Conservation (phyloP, 2,888 invertebrate genomes). For the Dicyrtomina minuta region DNA sequence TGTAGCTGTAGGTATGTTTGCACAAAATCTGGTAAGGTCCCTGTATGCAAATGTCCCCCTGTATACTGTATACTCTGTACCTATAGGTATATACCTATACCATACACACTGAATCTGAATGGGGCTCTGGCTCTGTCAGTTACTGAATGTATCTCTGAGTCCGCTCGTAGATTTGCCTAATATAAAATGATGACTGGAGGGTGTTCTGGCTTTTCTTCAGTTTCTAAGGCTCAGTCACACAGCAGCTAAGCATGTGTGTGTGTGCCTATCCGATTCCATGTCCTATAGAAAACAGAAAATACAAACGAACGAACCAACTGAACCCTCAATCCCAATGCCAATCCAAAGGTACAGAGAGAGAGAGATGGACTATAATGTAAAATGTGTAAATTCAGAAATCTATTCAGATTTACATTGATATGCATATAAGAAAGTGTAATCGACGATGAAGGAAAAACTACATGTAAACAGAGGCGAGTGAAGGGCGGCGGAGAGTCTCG, state of each 20-base stretch:
- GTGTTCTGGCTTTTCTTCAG: constrained; percentile 23
- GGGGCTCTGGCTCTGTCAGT: too few species aligned
- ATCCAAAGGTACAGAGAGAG: constrained; percentile 3
- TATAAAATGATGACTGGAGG: constrained; percentile 26
- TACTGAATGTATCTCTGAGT: constrained; percentile 14
- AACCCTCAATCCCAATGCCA: background rate
- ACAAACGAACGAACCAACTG: background rate
- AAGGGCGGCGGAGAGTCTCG: background rate
- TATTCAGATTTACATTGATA: constrained; percentile 5
- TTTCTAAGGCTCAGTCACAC: constrained; percentile 21
- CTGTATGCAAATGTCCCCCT: too few species aligned
- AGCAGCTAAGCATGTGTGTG: constrained; percentile 3
- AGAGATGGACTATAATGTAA: constrained; percentile 10
- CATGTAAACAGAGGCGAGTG: background rate
- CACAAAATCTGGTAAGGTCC: too few species aligned
- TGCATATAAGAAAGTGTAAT: constrained; percentile 6
- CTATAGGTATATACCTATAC: too few species aligned
- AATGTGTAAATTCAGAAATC: constrained; percentile 20
- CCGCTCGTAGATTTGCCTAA: constrained; percentile 22
- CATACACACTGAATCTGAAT: background rate
- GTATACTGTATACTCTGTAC: too few species aligned
- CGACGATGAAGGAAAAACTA: constrained; percentile 9
- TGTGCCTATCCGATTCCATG: too few species aligned
- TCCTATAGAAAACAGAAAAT: too few species aligned
- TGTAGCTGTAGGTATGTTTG: too few species aligned